Base-by-base conservation (phyloP, 2,888 invertebrate species). In the Ophion obscuratus region DNA sequence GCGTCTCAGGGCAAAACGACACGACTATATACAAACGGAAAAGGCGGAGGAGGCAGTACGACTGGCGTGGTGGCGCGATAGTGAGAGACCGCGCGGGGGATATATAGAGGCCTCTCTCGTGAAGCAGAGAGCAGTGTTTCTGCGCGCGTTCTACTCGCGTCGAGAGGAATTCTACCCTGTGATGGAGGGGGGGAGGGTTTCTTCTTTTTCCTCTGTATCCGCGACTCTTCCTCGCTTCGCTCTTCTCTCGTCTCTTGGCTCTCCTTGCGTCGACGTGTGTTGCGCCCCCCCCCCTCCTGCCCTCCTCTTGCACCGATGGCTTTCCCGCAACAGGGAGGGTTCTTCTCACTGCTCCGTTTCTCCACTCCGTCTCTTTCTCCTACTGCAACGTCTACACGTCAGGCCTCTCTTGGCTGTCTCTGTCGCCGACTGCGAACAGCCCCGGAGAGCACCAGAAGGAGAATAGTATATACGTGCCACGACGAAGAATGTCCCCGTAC, bases 61-160 rank as follows among this genome's bases (percentile, higher is more conserved):
- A 86, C 86, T 87, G 87, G 83, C 64, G 86, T 76, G 85, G 78
- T 61, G 82, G 70, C 84, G 71, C 95, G 95, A 95, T 95, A 95
- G 95, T 95, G 86, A 84, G 84, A 84, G 87, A 88, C 88, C 78
- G 73, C 78, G 78, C 74, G 66, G 82, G 82, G 70, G 68, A 76
- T 81, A 81, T 75, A 61, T 77, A 81, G 83, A 83, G 81, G 83
- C 78, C 79, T 76, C 81, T 61, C 62, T 70, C 75, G 44, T 62
- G 14, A 71, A 79, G 84, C 14, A 77, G 86, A 87, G 87, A 84
- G 84, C 84, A 86, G 88, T 76, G 76, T 81, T 88, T 86, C 88
- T 88, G 88, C 88, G 88, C 86, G 86, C 84, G 86, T 78, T 86
- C 81, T 84, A 81, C 87, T 88, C 87, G 84, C 85, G 86, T 87